Base-by-base conservation (phyloP, 2,888 invertebrate genomes). In the Melanostoma scalare region DNA sequence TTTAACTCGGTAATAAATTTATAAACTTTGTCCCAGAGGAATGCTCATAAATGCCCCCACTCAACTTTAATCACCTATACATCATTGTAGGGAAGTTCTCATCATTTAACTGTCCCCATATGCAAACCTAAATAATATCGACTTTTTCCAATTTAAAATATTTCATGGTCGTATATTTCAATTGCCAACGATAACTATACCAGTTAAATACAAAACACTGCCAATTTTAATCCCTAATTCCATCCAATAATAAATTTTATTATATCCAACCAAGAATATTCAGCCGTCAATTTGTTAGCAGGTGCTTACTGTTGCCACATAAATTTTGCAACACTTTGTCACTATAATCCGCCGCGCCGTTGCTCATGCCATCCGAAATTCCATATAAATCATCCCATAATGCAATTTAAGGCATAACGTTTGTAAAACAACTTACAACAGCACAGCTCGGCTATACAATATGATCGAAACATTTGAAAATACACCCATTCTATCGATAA, bases 401-500 rank as follows among this genome's bases (percentile, higher is more conserved):
- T 33, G 42, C n/a, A 42, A 38, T 60, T 69, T 71, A 30, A 38
- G 69, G 55, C 60, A 67, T 50, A 71, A 52, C 58, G 20, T 35
- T 55, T 42, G 9, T 8, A 38, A 61, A 65, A 35, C 46, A 50
- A 38, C 20, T 53, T 10, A 44, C 0, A 6, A 20, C 20, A 20
- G 20, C 20, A 20, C 20, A 20, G 20, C 20, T 20, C 10, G 35
- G 0, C 8, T 0, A n/a, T 10, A 3, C 5, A 85, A 68, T 84
- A 89, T 89, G 89, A 46, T 84, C 5, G 87, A 86, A 63, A 20
- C 20, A 33, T 63, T 63, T 5, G 63, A 63, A 63, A 50, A 38
- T 31, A 63, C 40, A 9, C 88, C 89, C 40, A 87, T 90, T 82
- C 85, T 89, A 30, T 86, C 89, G 69, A 88, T 89, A 85, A 90